Conservation (phyloP, 2,888 invertebrate species). For the Alsophila aescularia region DNA sequence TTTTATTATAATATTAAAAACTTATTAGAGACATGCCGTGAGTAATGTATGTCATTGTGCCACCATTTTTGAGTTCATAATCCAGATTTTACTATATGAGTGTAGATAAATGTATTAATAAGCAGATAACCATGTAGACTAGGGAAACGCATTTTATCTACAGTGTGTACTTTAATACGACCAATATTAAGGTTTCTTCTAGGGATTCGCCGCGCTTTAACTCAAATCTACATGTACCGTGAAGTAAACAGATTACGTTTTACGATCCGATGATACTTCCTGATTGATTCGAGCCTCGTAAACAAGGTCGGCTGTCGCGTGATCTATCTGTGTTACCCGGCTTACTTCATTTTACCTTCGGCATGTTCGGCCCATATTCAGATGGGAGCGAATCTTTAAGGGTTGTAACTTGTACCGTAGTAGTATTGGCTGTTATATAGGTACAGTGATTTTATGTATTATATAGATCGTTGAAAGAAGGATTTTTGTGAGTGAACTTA, state of each 20-base stretch:
- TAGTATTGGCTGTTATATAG: too few species aligned
- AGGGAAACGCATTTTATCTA: too few species aligned
- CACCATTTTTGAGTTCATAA: too few species aligned
- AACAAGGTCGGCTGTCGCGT: constrained; percentile 50
- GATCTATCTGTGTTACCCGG: constrained; percentile 43
- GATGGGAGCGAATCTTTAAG: neutral
- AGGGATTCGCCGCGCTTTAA: neutral
- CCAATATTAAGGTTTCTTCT: too few species aligned
- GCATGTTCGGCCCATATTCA: neutral
- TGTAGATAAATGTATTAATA: too few species aligned
- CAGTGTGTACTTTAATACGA: too few species aligned
- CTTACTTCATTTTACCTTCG: neutral
- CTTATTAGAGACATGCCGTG: too few species aligned
- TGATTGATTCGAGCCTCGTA: constrained; percentile 65
- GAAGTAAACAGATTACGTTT: constrained; percentile 46
- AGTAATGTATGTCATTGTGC: too few species aligned
- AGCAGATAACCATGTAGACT: too few species aligned
- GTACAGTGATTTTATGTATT: neutral
- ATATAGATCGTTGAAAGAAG: neutral
- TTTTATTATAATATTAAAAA: too few species aligned
- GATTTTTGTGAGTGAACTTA: too few species aligned
- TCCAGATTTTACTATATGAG: too few species aligned
- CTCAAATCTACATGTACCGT: constrained; percentile 7
- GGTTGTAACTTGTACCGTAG: neutral
- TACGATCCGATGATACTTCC: constrained; percentile 48